phyloP scores from a whole-genome alignment of 2,113 vertebrate genomes.

The Mesembrinibis cayennensis region DNA sequence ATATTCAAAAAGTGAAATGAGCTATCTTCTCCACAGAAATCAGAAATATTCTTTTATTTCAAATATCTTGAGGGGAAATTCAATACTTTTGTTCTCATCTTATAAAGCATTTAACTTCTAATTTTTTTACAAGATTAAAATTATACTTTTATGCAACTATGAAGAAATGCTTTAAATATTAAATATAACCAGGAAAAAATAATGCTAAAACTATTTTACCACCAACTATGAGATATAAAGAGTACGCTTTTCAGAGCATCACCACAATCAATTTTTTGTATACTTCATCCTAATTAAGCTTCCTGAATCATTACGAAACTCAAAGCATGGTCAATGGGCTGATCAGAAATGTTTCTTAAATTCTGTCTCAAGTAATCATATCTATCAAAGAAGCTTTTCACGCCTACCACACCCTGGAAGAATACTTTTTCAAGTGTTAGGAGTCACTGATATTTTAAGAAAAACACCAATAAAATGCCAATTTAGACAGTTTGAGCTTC shows the following conservation, averaged over 20 bases:
- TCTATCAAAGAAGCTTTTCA: background rate
- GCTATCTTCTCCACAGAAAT: background rate
- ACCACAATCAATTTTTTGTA: background rate
- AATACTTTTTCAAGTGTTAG: background rate
- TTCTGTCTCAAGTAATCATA: background rate
- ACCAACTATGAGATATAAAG: background rate
- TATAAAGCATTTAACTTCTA: conserved; percentile 4
- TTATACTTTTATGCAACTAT: background rate
- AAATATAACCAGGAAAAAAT: background rate
- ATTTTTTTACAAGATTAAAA: conserved; percentile 39
- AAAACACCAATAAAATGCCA: background rate
- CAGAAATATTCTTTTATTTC: conserved; percentile 8
- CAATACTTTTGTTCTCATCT: conserved; percentile 32
- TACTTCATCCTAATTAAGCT: background rate
- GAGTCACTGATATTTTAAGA: background rate
- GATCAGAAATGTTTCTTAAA: background rate
- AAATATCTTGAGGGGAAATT: conserved; percentile 6
- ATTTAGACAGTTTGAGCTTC: background rate
- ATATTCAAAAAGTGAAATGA: background rate
- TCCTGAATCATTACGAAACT: background rate
- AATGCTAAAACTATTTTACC: background rate
- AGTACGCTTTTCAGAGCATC: background rate
- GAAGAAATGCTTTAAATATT: background rate
- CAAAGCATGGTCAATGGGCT: background rate
- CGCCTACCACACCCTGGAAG: background rate